phyloP scores from a whole-genome alignment of 1,140 invertebrate genomes.

The Oscheius sp. region DNA sequence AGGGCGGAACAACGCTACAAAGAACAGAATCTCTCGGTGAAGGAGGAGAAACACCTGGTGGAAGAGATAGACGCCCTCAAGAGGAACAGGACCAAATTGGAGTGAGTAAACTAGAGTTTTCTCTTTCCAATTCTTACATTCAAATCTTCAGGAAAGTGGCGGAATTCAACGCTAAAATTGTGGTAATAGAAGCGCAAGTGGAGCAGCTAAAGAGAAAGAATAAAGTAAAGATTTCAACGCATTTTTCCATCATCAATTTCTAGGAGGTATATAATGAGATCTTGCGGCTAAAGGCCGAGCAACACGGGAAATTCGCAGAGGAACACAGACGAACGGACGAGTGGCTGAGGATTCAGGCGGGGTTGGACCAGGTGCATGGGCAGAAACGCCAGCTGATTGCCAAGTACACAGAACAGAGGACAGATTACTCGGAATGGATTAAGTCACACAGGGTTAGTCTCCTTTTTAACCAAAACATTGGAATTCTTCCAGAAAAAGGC shows the following conservation, averaged over 20 bases:
- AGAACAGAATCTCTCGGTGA: not conserved
- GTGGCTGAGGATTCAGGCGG: not conserved
- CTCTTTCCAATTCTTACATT: not conserved
- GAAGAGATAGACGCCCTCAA: constrained; percentile 28
- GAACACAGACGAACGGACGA: constrained; percentile 1
- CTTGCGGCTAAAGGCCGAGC: not conserved
- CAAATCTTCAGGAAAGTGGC: not conserved
- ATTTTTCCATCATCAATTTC: not conserved
- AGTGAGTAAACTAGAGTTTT: constrained; percentile 4
- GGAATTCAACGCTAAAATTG: not conserved
- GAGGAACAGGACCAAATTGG: constrained; percentile 23
- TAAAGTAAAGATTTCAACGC: not conserved
- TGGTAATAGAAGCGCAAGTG: not conserved
- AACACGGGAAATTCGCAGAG: not conserved
- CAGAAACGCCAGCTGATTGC: not conserved
- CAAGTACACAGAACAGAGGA: constrained; percentile 1
- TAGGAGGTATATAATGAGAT: not conserved
- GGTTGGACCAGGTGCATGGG: not conserved
- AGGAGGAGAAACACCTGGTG: constrained; percentile 27
- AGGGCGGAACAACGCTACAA: constrained; percentile 22
- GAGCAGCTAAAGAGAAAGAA: constrained; percentile 3
- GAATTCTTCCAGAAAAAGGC: constrained; percentile 7
- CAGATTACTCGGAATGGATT: constrained; percentile 27
- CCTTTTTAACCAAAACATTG: not conserved
- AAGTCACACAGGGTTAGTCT: constrained; percentile 9